Evolutionary conservation across 64 coral and sea anemone species (phyloP), one percentile per base, ranked within the genome.

Genomic region (Montipora foliosa): DNA sequence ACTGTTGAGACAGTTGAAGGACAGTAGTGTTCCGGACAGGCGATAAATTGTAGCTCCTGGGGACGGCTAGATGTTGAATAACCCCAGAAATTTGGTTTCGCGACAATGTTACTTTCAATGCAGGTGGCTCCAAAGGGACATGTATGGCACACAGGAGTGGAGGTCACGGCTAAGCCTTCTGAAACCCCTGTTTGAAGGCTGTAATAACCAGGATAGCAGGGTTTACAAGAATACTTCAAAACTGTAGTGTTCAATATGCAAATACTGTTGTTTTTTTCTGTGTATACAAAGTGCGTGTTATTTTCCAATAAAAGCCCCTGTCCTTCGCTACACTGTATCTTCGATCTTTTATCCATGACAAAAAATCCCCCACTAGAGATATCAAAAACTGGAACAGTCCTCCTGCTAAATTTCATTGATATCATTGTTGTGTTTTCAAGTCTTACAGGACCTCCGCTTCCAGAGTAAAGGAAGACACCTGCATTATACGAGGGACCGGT

Each of bases 21-120:
- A 77, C 91, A 93, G 50, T 93, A 93, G 1, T 87, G 53, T 79
- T 93, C 91, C 9, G 91, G 91, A 45, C 91, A 93, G 37, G 55
- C 59, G 15, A 59, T 77, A 47, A 93, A 93, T 14, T 77, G 60
- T 44, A 93, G 19, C 8, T 20, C 46, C 22, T 16, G 81, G 61
- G 71, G 51, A 22, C 49, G 4, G 14, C 45, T 22, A 2, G 5
- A 48, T 15, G 44, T 69, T 22, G 8, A 8, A 45, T 78, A 87
- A 46, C 91, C 82, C 81, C 91, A 93, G 55, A 93, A 93, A 75
- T 76, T 76, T 24, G 46, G 46, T 21, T 88, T 74, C 4, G 84
- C 84, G 55, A n/a, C 51, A 50, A 88, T 88, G 22, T 74, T 74
- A 24, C 15, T 29, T 44, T 37, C 9, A 57, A 57, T 57, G 49